Percentiles rank a stretch among this genome's conserved stretches.
phyloP scores from a whole-genome alignment of 2,113 vertebrate genomes.

The Nyctibius bracteatus region DNA sequence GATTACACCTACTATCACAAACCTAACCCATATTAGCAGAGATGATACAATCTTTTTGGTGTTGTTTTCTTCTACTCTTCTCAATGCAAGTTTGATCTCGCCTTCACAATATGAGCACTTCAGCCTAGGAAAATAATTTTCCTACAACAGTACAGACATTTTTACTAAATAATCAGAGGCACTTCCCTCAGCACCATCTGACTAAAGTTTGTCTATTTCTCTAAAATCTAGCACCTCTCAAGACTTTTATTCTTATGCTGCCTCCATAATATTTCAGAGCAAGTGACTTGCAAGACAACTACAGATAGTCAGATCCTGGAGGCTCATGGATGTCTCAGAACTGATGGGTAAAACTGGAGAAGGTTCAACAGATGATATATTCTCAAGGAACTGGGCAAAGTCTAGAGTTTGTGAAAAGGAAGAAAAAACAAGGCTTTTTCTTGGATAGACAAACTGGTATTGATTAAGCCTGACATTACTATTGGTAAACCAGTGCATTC shows the following conservation, averaged over 20 bases:
- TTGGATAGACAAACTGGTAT: neutral
- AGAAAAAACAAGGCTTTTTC: neutral
- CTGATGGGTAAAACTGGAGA: neutral
- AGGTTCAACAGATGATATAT: neutral
- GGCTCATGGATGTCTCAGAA: neutral
- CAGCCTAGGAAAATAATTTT: neutral
- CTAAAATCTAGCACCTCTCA: neutral
- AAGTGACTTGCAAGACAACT: neutral
- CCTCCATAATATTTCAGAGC: neutral
- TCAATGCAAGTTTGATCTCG: neutral
- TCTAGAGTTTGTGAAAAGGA: neutral
- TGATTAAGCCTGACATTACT: neutral
- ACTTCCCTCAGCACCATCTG: neutral
- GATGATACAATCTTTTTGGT: neutral
- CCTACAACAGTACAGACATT: neutral
- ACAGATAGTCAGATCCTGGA: neutral
- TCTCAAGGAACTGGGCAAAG: neutral
- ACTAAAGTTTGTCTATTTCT: neutral
- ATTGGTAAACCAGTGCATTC: neutral
- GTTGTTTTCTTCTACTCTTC: neutral
- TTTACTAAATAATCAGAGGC: neutral
- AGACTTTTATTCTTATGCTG: neutral
- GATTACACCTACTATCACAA: neutral
- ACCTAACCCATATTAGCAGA: neutral
- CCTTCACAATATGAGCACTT: neutral